Evolutionary conservation across 1,140 invertebrate species (phyloP).

Genomic region (Drosophila kanapiae): DNA sequence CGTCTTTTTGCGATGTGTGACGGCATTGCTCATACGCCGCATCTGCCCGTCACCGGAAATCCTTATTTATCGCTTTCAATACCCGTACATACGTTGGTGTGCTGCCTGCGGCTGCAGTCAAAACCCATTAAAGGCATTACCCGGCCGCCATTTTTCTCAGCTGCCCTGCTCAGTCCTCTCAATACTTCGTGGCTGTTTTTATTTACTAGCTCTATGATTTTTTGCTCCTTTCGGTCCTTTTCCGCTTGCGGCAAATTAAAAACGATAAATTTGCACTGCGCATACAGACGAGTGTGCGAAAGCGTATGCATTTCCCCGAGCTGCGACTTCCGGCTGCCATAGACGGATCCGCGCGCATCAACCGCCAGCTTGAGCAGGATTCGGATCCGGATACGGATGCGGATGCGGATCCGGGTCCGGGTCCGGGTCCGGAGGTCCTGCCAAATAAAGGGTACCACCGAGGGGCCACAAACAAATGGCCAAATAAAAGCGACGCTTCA

Average conservation of each 20-base stretch:
- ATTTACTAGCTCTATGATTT: slow-evolving; percentile 45
- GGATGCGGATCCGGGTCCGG: background rate
- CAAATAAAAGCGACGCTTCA: slow-evolving; percentile 71
- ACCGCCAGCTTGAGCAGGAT: slow-evolving; percentile 22
- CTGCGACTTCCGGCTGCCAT: slow-evolving; percentile 51
- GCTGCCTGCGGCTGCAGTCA: slow-evolving; percentile 41
- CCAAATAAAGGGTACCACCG: slow-evolving; percentile 30
- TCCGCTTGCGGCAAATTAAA: slow-evolving; percentile 82
- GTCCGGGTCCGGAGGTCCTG: slow-evolving; percentile 19
- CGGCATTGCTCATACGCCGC: slow-evolving; percentile 59
- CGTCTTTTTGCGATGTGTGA: slow-evolving; percentile 37
- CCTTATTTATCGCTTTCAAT: slow-evolving; percentile 85
- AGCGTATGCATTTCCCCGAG: slow-evolving; percentile 40
- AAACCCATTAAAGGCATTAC: slow-evolving; percentile 83
- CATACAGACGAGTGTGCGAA: slow-evolving; percentile 55
- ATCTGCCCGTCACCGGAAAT: slow-evolving; percentile 64
- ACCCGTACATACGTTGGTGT: slow-evolving; percentile 50
- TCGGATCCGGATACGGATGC: slow-evolving; percentile 15
- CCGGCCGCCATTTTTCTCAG: slow-evolving; percentile 68
- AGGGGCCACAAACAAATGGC: slow-evolving; percentile 67
- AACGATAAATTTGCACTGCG: slow-evolving; percentile 81
- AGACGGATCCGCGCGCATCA: slow-evolving; percentile 77
- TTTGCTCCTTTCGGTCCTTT: slow-evolving; percentile 21
- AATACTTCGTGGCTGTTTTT: slow-evolving; percentile 41
- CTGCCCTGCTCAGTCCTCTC: slow-evolving; percentile 3